Percentiles rank a stretch among this genome's conserved stretches.
Conservation (phyloP, 1,140 invertebrate genomes). For the Choristoneura fumiferana region DNA sequence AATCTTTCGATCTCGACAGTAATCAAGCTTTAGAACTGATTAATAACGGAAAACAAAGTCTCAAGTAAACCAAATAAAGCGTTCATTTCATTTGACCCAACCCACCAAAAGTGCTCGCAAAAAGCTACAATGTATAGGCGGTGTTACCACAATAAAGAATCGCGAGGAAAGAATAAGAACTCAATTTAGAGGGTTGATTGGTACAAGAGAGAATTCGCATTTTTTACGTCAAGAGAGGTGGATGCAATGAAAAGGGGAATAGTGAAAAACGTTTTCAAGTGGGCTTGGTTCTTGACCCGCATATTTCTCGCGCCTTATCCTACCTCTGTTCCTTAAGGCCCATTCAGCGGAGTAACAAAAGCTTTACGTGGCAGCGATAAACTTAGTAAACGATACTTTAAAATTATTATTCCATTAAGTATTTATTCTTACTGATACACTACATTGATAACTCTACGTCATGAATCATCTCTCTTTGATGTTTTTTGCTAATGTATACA, state of each 20-base stretch:
- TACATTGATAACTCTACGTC: too few relatives aligned
- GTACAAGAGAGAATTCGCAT: constrained; percentile 15
- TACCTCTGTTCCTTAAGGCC: not conserved
- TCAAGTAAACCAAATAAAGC: not conserved
- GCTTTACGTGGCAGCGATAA: not conserved
- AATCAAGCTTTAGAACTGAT: too few relatives aligned
- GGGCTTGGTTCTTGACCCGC: constrained; percentile 8
- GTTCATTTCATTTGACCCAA: constrained; percentile 14
- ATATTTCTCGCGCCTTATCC: constrained; percentile 19
- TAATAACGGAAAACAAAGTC: too few relatives aligned
- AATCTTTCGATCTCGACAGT: too few relatives aligned
- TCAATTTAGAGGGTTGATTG: constrained; percentile 18
- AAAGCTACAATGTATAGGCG: not conserved
- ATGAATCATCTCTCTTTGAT: too few relatives aligned
- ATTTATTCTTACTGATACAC: too few relatives aligned
- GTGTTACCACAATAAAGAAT: constrained; percentile 17
- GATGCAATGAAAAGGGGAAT: constrained; percentile 2
- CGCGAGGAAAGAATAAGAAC: constrained; percentile 12
- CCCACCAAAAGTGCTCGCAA: constrained; percentile 7
- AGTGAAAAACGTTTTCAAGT: constrained; percentile 12
- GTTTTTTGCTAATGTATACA: too few relatives aligned
- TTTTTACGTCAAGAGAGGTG: constrained; percentile 4
- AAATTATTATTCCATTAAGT: too few relatives aligned
- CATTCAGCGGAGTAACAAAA: not conserved
- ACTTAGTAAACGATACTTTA: too few relatives aligned